Conservation (phyloP, 2,113 vertebrate species). For the Ploceus nigricollis region DNA sequence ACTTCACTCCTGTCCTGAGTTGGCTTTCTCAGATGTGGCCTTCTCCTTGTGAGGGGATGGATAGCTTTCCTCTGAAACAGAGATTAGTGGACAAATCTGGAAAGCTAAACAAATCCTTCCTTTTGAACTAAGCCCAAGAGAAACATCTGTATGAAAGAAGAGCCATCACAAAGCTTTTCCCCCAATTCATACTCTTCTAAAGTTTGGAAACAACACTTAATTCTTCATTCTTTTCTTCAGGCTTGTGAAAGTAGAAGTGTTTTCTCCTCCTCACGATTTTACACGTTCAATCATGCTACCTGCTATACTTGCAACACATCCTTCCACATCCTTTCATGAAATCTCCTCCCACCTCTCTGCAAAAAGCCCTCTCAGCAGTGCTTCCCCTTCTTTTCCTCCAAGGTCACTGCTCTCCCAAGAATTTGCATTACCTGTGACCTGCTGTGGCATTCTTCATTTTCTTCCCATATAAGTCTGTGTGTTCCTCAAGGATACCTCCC, state of each 20-base stretch:
- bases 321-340: neutral
- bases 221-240: neutral
- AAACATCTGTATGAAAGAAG: conserved; percentile 39
- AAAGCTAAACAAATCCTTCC: neutral
- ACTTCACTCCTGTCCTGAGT: neutral
- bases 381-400: neutral
- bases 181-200: neutral
- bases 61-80: neutral
- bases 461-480: neutral
- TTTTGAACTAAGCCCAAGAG: conserved; percentile 21
- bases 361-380: neutral
- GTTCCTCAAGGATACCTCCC: neutral
- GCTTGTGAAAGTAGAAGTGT: conserved; percentile 46
- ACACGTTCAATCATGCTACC: conserved; percentile 44
- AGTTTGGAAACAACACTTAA: neutral
- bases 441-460: neutral
- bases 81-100: neutral
- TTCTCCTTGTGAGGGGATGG: neutral
- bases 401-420: neutral
- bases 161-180: conserved; percentile 5
- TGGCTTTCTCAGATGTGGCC: neutral
- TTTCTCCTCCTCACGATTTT: conserved; percentile 1
- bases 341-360: neutral
- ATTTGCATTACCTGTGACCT: neutral
- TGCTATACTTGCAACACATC: conserved; percentile 4